phyloP scores from a whole-genome alignment of 2,888 invertebrate genomes.

The Caenorhabditis plicata region DNA sequence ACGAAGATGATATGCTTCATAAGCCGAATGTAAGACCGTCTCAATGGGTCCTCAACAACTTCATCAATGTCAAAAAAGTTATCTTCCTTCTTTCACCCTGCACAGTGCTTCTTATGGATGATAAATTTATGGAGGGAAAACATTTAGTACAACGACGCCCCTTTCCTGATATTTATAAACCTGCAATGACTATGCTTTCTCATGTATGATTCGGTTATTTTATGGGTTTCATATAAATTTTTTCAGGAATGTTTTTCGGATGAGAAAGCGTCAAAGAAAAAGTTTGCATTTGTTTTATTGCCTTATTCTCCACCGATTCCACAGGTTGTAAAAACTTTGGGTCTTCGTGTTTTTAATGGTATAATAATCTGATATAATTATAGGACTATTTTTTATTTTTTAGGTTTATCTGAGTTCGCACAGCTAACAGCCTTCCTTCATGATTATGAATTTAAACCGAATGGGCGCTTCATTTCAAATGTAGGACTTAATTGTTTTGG shows the following conservation, averaged over 20 bases:
- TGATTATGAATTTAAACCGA: too few species aligned
- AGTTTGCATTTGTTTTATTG: constrained; percentile 26
- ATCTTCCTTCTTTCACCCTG: constrained; percentile 56
- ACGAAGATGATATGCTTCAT: neutral
- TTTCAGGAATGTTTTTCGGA: neutral
- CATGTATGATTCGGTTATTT: constrained; percentile 29
- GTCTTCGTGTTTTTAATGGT: too few species aligned
- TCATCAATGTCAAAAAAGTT: constrained; percentile 30
- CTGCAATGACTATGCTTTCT: constrained; percentile 44
- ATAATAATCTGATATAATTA: too few species aligned
- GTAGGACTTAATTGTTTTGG: too few species aligned
- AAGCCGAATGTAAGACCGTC: constrained; percentile 26
- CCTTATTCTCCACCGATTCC: constrained; percentile 35
- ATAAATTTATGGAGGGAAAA: constrained; percentile 3
- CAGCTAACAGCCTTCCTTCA: too few species aligned
- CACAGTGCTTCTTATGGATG: constrained; percentile 36
- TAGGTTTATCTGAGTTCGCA: too few species aligned
- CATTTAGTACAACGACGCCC: constrained; percentile 35
- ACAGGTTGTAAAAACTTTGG: constrained; percentile 17
- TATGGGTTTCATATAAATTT: neutral
- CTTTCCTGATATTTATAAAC: constrained; percentile 52
- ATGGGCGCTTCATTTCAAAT: too few species aligned
- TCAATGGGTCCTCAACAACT: constrained; percentile 49
- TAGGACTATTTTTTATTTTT: too few species aligned
- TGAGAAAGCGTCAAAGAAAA: neutral